These are phyloP conservation scores for Oceanodroma tethys DNA, from an alignment of 2,113 vertebrate genomes.

Conservation along the genomic window DNA sequence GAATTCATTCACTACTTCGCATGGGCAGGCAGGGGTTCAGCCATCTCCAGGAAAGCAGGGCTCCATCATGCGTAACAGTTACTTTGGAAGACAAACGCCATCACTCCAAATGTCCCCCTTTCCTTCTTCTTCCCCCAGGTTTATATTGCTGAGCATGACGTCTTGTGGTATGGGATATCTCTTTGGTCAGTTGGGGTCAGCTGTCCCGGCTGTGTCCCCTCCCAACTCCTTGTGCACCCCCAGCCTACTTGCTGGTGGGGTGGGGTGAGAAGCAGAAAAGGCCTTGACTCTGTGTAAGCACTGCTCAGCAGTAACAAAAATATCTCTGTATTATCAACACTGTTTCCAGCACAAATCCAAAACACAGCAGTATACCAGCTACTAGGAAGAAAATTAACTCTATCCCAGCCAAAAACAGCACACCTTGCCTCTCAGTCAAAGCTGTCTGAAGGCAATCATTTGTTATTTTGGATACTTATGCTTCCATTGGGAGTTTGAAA, in stretches of 20 bases:
- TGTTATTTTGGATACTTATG: background rate
- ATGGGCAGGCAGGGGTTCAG: background rate
- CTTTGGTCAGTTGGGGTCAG: background rate
- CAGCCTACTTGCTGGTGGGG: background rate
- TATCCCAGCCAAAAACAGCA: background rate
- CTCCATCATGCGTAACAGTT: fast-evolving
- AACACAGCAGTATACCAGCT: fast-evolving
- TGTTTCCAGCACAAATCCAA: background rate
- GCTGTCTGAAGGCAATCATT: background rate
- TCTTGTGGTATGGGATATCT: background rate
- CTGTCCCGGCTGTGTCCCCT: background rate
- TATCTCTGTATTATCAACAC: background rate
- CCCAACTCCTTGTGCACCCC: fast-evolving
- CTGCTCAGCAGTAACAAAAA: background rate
- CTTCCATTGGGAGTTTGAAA: background rate
- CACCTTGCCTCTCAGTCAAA: background rate
- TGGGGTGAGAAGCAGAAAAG: background rate
- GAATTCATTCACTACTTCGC: background rate
- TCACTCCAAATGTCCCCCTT: fast-evolving
- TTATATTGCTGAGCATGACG: fast-evolving
- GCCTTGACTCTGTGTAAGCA: background rate
- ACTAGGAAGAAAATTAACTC: background rate
- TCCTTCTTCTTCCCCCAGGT: background rate
- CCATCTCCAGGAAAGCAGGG: background rate
- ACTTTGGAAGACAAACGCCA: background rate